Evolutionary conservation across 2,888 invertebrate species (phyloP), one percentile per base, ranked within the genome.

Genomic region (Lamellibrachia satsuma): DNA sequence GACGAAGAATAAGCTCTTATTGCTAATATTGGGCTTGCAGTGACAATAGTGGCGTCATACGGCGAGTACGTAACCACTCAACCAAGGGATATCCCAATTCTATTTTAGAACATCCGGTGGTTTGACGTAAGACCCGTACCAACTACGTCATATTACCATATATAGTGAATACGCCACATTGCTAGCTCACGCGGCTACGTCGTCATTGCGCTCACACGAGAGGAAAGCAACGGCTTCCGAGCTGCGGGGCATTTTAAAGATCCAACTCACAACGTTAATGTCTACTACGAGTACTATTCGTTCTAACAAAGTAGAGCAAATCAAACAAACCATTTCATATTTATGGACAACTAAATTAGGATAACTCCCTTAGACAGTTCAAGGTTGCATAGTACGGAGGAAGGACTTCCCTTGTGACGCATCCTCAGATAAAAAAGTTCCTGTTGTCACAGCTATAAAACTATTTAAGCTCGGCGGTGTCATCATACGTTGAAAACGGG

Each of bases 351-450:
- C 75, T 75, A 75, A 75, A 75, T 75, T 75, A 22, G 22, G 75
- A 75, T 15, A 75, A 75, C 75, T 75, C 75, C 75, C 75, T 75
- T 75, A 4, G n/a, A 75, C 75, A 75, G 75, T 22, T 75, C 75
- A 75, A 75, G 75, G 75, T 75, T 75, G n/a, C 75, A 75, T 75
- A 75, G 75, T 75, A 75, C 75, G 75, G 75, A 75, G 75, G 75
- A 75, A 75, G 75, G 15, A 75, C 75, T 75, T 75, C 75, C 75
- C 75, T 11, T 75, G n/a, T 75, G 75, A 75, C 75, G 22, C 75
- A 75, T 75, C 75, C 75, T 75, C 75, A 75, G 22, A 75, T 75
- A 75, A 75, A 75, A 22, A 75, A 75, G 75, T 75, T 75, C 75
- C 75, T 75, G 75, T 22, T 75, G 75, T 75, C 75, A 75, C 75